Evolutionary conservation across 2,888 invertebrate genomes (phyloP).

Genomic region (Hyles lineata): DNA sequence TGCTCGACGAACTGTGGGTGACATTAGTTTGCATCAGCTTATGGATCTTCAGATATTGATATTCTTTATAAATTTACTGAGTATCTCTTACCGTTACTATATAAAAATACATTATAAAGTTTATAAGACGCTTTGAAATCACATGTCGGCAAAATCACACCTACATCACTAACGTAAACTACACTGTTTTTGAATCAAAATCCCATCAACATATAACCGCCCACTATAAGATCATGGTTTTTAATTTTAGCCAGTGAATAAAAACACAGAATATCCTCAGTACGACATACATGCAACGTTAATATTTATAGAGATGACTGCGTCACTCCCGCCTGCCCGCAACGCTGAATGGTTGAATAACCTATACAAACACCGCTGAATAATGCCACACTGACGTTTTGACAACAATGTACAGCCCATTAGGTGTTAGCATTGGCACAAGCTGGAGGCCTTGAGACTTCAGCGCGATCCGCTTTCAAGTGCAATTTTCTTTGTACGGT

Average conservation of each 20-base stretch:
- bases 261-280: slow-evolving; percentile 41
- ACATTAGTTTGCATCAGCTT: no score
- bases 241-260: not conserved
- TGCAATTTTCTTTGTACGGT: slow-evolving; percentile 4
- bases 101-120: no score
- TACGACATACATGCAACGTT: slow-evolving; percentile 39
- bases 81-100: no score
- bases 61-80: no score
- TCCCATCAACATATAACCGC: not conserved
- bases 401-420: slow-evolving; percentile 39
- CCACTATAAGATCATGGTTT: not conserved
- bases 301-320: slow-evolving; percentile 55
- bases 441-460: slow-evolving; percentile 16
- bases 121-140: no score
- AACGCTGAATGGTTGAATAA: slow-evolving; percentile 62
- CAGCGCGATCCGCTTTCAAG: slow-evolving; percentile 16
- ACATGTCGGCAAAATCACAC: no score
- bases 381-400: slow-evolving; percentile 38
- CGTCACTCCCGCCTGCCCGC: slow-evolving; percentile 52
- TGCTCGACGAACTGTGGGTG: no score
- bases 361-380: slow-evolving; percentile 54
- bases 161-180: not conserved
- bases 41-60: no score
- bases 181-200: slow-evolving; percentile 19
- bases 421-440: slow-evolving; percentile 21